Base-by-base conservation (phyloP, 1,140 invertebrate genomes). In the Bombus impatiens region DNA sequence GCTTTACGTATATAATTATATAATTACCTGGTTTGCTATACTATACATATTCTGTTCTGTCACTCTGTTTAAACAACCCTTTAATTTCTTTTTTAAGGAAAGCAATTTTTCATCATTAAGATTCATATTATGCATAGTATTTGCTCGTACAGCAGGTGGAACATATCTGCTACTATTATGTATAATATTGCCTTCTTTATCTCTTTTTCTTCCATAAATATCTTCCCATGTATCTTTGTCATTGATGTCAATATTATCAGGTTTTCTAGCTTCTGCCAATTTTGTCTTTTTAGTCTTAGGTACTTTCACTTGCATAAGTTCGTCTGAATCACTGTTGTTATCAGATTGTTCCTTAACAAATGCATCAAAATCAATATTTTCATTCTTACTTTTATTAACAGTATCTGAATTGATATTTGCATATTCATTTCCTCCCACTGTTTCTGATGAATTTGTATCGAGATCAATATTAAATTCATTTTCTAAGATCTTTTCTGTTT, bases 151-250 rank as follows among this genome's bases (percentile, higher is more conserved):
- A 90, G 97, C 97, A 72, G 98, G 98, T 44, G 98, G 98, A 88
- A 99, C 94, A 93, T 99, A 99, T 92, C 97, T 97, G 22, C 95
- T 95, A 88, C 94, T 93, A 78, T 95, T 95, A 88, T 96, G 94
- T 44, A 98, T 94, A 90, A 98, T 94, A 92, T 97, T 97, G 9
- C 98, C 98, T 86, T 97, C 95, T 93, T 97, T 96, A 93, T 98
- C 97, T 91, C 97, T 96, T 88, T 97, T 96, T 87, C 98, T 95
- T 5, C 98, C 98, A 96, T 99, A 99, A 93, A 99, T 99, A 95
- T 99, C 98, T 96, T 99, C 98, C 96, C 97, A 98, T 44, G 95
- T 87, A 47, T 47, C 70, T 78, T 94, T 89, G 6, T 91, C 87
- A 70, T 94, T 90, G 62, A 87, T 74, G 86, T 90, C 74, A 89